A percentile compares a stretch with the other conserved stretches of the same genome.
Conservation (phyloP, 2,888 invertebrate genomes). For the Herminia tarsipennalis region DNA sequence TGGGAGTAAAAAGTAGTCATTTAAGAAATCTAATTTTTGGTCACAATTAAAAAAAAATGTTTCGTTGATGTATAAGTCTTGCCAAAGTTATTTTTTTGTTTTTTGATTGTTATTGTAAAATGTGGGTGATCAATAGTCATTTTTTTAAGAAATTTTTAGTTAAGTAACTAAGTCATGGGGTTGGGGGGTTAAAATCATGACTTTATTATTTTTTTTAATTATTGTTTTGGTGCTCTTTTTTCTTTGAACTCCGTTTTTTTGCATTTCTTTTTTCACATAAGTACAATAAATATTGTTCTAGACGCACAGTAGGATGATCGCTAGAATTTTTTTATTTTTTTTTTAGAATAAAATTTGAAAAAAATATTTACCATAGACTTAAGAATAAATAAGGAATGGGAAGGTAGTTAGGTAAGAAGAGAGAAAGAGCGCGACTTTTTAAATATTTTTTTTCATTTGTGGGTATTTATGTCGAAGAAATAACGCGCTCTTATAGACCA, state of each 20-base stretch:
- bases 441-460: constrained; percentile 39
- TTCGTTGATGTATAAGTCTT: constrained; percentile 56
- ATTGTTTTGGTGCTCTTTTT: constrained; percentile 61
- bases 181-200: constrained; percentile 31
- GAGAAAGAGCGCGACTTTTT: constrained; percentile 50
- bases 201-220: constrained; percentile 24
- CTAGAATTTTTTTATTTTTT: constrained; percentile 46
- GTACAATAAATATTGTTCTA: constrained; percentile 41
- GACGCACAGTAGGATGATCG: constrained; percentile 51
- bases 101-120: constrained; percentile 38
- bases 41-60: constrained; percentile 44
- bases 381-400: constrained; percentile 51
- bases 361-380: constrained; percentile 60
- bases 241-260: constrained; percentile 30
- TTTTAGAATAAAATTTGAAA: constrained; percentile 45
- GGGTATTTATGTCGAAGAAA: constrained; percentile 46
- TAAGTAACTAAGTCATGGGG: constrained; percentile 25
- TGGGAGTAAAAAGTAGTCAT: constrained; percentile 42
- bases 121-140: constrained; percentile 45
- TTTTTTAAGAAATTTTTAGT: constrained; percentile 45
- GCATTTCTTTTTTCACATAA: constrained; percentile 28
- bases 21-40: constrained; percentile 35
- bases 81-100: constrained; percentile 63
- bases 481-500: constrained; percentile 79
- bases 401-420: constrained; percentile 56